phyloP scores from a whole-genome alignment of 2,113 vertebrate genomes.

The Malurus melanocephalus region DNA sequence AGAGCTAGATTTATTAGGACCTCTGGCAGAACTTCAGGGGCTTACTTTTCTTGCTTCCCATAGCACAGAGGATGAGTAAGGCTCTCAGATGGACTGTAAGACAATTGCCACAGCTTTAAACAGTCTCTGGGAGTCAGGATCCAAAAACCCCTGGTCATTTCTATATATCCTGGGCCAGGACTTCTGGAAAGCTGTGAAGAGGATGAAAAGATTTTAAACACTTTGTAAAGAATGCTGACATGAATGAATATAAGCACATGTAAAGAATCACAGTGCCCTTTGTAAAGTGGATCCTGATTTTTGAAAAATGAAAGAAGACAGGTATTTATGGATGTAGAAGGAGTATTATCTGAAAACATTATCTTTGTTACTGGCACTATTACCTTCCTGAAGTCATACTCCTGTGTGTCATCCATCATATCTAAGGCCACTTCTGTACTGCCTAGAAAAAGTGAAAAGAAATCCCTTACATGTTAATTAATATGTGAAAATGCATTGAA shows the following conservation, averaged over 20 bases:
- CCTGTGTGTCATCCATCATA: neutral
- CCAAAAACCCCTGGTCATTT: neutral
- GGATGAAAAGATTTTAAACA: neutral
- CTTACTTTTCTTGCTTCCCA: neutral
- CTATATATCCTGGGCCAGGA: neutral
- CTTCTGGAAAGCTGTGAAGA: neutral
- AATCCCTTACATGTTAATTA: neutral
- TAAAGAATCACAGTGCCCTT: neutral
- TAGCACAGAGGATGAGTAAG: neutral
- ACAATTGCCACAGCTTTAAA: neutral
- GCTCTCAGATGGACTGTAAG: neutral
- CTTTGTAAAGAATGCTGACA: neutral
- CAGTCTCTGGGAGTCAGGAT: neutral
- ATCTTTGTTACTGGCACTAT: neutral
- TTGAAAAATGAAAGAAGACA: neutral
- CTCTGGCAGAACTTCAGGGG: neutral
- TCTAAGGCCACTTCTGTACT: neutral
- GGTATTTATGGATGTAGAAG: neutral
- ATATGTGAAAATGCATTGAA: neutral
- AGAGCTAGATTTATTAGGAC: neutral
- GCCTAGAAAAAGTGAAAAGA: neutral
- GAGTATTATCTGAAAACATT: neutral
- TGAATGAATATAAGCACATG: neutral
- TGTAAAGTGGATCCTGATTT: neutral
- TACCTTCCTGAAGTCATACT: neutral